These are phyloP conservation scores for Parascotia fuliginaria DNA, from an alignment of 2,888 invertebrate genomes.

Conservation along the genomic window DNA sequence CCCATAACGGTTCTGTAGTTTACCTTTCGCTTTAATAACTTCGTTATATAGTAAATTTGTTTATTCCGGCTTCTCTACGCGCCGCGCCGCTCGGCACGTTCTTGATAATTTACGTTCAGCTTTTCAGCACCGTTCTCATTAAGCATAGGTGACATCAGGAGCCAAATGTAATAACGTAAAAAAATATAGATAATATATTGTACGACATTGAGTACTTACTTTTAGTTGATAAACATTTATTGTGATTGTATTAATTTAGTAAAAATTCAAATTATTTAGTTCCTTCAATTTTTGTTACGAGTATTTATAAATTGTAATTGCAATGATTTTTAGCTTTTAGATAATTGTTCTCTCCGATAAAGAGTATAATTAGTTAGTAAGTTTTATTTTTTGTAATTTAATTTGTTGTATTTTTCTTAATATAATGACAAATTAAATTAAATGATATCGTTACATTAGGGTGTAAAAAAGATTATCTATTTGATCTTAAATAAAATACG, in stretches of 20 bases:
- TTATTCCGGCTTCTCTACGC: conserved; percentile 23
- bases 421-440: conserved; percentile 85
- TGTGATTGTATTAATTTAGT: conserved; percentile 78
- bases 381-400: conserved; percentile 74
- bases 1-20: conserved; percentile 42
- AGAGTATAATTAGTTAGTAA: conserved; percentile 78
- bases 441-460: conserved; percentile 85
- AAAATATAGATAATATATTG: conserved; percentile 70
- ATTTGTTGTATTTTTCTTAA: conserved; percentile 84
- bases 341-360: conserved; percentile 80
- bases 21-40: conserved; percentile 39
- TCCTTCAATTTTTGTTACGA: conserved; percentile 82
- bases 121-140: conserved; percentile 55
- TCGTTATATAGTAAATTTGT: conserved; percentile 40
- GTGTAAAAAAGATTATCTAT: conserved; percentile 86
- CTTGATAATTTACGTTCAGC: conserved; percentile 41
- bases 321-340: conserved; percentile 69
- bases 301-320: conserved; percentile 79
- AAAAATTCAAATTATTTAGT: conserved; percentile 79
- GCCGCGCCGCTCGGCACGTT: conserved; percentile 21
- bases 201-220: conserved; percentile 71
- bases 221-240: conserved; percentile 70
- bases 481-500: conserved; percentile 84
- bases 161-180: conserved; percentile 81
- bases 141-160: conserved; percentile 66